Conservation (phyloP, 2,113 vertebrate species). For the Psammodynastes pulverulentus region DNA sequence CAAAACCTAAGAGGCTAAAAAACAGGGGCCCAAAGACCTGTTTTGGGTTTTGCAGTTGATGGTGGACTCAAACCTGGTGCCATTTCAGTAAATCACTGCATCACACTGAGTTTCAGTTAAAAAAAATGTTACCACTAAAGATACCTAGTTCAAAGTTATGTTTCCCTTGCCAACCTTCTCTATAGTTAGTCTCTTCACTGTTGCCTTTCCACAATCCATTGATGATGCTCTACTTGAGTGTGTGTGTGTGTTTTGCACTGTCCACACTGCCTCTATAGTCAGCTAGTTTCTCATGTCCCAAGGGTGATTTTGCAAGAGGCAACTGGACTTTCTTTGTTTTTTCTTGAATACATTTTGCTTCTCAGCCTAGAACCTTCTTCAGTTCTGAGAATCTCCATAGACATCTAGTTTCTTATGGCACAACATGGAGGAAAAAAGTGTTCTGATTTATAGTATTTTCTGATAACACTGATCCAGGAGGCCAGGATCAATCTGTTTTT, state of each 20-base stretch:
- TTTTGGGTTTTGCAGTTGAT: not conserved
- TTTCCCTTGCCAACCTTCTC: not conserved
- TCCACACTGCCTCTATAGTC: not conserved
- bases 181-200: not conserved
- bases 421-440: not conserved
- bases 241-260: no score
- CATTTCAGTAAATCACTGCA: not conserved
- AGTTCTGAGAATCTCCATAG: not conserved
- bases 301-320: no score
- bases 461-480: not conserved
- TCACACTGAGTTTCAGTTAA: not conserved
- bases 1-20: not conserved
- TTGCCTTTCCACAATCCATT: not conserved
- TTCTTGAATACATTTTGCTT: no score
- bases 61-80: not conserved
- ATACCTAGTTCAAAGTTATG: not conserved
- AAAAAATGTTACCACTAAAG: not conserved
- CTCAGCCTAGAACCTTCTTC: no score
- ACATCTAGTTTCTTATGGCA: not conserved
- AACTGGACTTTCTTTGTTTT: no score
- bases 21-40: not conserved
- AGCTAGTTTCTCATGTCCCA: not conserved
- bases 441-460: not conserved
- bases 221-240: not conserved
- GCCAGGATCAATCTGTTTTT: not conserved